Percentiles rank a stretch among this genome's conserved stretches.
Evolutionary conservation across 1,140 invertebrate species (phyloP).

Genomic region (Caenorhabditis elegans): WBcel235 BX284605.5:12412501-12413000

Average conservation of each 20-base stretch:
- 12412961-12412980: neutral
- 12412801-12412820: constrained; percentile 8
- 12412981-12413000: neutral
- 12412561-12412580: neutral
- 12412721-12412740: neutral
- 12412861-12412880: constrained; percentile 16
- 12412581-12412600: constrained; percentile 1
- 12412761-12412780: constrained; percentile 36
- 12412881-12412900: neutral
- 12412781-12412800: constrained; percentile 40
- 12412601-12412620: neutral
- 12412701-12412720: constrained; percentile 37
- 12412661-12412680: neutral
- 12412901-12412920: neutral
- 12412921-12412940: neutral
- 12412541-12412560: neutral
- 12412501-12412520: too few species aligned
- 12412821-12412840: constrained; percentile 36
- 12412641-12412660: neutral
- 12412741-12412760: neutral
- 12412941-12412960: neutral
- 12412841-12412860: neutral
- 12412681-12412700: constrained; percentile 30
- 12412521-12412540: neutral
- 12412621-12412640: constrained; percentile 5